A percentile compares a stretch with the other conserved stretches of the same genome.
These are phyloP conservation scores for Macrochelys suwanniensis DNA, from an alignment of 2,797 vertebrate genomes.

Conservation along the genomic window DNA sequence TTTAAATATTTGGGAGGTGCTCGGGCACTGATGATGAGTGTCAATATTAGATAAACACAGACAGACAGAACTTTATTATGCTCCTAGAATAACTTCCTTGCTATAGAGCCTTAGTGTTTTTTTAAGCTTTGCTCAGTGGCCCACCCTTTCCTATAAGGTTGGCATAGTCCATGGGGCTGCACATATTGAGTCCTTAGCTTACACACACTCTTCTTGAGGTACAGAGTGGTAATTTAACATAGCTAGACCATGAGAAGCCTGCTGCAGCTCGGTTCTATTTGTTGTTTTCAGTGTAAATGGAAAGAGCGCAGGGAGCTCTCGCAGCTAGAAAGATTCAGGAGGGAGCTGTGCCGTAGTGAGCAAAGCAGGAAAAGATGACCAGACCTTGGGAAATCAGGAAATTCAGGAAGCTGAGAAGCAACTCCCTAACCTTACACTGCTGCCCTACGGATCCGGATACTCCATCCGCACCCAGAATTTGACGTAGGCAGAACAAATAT, in stretches of 20 bases:
- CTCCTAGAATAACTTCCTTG: neutral
- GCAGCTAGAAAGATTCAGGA: neutral
- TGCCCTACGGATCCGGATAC: neutral
- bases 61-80: neutral
- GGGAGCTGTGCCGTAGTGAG: neutral
- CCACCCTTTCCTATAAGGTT: neutral
- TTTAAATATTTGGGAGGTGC: neutral
- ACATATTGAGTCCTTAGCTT: accelerated
- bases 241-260: neutral
- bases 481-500: neutral
- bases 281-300: neutral
- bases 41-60: neutral
- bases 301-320: neutral
- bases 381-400: slow-evolving; percentile 22
- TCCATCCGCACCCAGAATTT: neutral
- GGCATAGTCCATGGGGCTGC: neutral
- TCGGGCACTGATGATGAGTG: neutral
- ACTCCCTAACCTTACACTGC: neutral
- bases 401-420: neutral
- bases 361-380: neutral
- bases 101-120: neutral
- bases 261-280: too few species aligned
- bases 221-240: neutral
- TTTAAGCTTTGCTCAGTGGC: neutral
- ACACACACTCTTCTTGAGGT: too few species aligned